Conservation (phyloP, 2,888 invertebrate species). For the Phengaris alcon region DNA sequence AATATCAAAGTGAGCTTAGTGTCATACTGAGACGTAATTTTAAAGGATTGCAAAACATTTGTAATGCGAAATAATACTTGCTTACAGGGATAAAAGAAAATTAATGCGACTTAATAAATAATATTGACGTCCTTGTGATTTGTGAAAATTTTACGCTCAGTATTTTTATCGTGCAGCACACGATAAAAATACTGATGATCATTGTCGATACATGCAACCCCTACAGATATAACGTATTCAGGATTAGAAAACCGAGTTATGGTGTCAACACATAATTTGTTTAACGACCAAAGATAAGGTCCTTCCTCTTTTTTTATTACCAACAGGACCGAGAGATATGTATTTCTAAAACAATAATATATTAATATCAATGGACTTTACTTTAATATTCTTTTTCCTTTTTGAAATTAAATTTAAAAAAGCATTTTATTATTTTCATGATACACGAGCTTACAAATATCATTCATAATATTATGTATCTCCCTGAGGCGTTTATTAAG, state of each 20-base stretch:
- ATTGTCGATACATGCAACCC: background rate
- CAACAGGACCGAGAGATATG: background rate
- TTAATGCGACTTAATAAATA: slow-evolving; percentile 16
- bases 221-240: background rate
- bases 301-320: background rate
- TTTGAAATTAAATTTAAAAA: background rate
- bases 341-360: background rate
- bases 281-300: background rate
- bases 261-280: background rate
- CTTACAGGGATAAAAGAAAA: slow-evolving; percentile 27
- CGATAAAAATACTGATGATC: background rate
- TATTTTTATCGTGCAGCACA: background rate
- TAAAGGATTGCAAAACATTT: slow-evolving; percentile 65
- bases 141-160: slow-evolving; percentile 2
- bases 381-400: background rate
- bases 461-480: slow-evolving; percentile 19
- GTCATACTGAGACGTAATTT: slow-evolving; percentile 59
- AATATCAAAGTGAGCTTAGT: slow-evolving; percentile 64
- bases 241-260: background rate
- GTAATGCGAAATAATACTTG: slow-evolving; percentile 51
- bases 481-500: slow-evolving; percentile 21
- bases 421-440: background rate
- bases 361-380: too few species aligned
- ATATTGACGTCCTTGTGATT: slow-evolving; percentile 1
- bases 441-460: slow-evolving; percentile 17